These are phyloP conservation scores for Atta cephalotes DNA, from an alignment of 1,140 invertebrate species.

Conservation along the genomic window DNA sequence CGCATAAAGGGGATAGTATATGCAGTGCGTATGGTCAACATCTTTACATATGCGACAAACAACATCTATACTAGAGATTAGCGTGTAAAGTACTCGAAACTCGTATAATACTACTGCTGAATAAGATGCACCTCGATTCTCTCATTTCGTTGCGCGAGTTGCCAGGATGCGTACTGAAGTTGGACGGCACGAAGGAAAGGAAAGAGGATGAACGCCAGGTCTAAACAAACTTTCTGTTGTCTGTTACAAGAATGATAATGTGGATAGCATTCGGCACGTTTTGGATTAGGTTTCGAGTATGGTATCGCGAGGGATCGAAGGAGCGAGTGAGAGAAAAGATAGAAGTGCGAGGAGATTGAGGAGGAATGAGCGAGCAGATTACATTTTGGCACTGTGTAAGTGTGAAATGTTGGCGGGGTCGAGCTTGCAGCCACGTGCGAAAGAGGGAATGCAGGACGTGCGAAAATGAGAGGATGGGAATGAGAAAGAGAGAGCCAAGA, in stretches of 20 bases:
- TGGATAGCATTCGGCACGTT: conserved; percentile 77
- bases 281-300: conserved; percentile 80
- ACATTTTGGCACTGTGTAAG: conserved; percentile 52
- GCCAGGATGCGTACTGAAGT: not conserved
- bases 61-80: conserved; percentile 73
- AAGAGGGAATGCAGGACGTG: conserved; percentile 13
- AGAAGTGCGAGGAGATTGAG: not conserved
- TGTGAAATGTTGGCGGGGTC: conserved; percentile 48
- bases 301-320: conserved; percentile 12
- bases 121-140: conserved; percentile 56
- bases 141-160: not conserved
- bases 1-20: conserved; percentile 16
- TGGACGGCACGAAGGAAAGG: conserved; percentile 8
- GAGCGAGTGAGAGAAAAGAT: conserved; percentile 28
- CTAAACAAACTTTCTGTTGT: conserved; percentile 80
- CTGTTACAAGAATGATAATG: conserved; percentile 84
- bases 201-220: conserved; percentile 66
- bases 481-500: conserved; percentile 18
- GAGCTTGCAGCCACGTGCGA: conserved; percentile 35
- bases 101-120: conserved; percentile 72
- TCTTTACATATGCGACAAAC: conserved; percentile 7
- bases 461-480: not conserved
- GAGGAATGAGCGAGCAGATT: conserved; percentile 10
- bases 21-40: not conserved
- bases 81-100: conserved; percentile 77